phyloP scores from a whole-genome alignment of 2,888 invertebrate species.

The Eupeodes latifasciatus region DNA sequence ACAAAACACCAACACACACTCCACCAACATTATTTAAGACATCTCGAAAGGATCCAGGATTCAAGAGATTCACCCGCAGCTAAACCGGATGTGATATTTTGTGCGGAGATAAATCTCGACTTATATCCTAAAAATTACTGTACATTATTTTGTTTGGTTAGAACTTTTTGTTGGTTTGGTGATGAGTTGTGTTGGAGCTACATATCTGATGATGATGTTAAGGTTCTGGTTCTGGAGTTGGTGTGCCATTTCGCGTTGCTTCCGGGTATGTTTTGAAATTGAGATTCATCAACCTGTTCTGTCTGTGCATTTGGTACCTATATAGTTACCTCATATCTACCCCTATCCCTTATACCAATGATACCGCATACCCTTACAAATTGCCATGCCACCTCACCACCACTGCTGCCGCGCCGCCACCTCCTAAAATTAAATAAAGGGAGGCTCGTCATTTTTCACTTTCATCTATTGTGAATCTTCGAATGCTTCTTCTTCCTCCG shows the following conservation, averaged over 20 bases:
- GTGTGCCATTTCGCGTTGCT: background rate
- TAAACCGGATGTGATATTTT: constrained; percentile 52
- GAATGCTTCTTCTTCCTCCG: constrained; percentile 20
- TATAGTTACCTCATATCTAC: constrained; percentile 11
- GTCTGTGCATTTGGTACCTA: background rate
- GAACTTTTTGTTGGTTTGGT: background rate
- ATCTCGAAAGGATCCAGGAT: constrained; percentile 13
- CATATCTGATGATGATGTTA: background rate
- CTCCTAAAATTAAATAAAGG: constrained; percentile 80
- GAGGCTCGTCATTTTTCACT: constrained; percentile 82
- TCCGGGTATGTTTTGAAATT: constrained; percentile 37
- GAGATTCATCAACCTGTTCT: constrained; percentile 49
- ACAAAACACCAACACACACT: constrained; percentile 3
- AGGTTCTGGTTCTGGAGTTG: background rate
- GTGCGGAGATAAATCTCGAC: constrained; percentile 53
- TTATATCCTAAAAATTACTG: constrained; percentile 63
- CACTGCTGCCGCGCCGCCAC: constrained; percentile 29
- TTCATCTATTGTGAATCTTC: constrained; percentile 51
- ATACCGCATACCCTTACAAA: background rate
- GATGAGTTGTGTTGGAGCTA: background rate
- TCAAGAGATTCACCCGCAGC: constrained; percentile 5
- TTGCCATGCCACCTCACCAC: constrained; percentile 8
- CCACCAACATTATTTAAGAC: background rate
- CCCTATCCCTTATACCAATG: background rate
- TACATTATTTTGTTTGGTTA: constrained; percentile 8